Evolutionary conservation across 2,113 vertebrate species (phyloP).

Genomic region (Polyodon spathula): DNA sequence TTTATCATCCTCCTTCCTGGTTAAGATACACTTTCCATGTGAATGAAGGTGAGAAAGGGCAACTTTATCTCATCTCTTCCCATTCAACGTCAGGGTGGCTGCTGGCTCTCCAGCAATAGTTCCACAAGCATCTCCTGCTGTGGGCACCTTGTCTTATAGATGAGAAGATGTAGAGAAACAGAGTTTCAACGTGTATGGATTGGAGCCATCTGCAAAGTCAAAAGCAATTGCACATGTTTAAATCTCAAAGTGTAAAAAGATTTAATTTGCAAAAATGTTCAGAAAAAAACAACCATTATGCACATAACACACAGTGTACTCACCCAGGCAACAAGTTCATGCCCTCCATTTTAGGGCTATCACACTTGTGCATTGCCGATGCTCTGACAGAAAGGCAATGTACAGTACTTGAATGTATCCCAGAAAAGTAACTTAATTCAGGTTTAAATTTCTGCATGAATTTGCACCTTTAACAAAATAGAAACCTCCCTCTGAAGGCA

Average conservation of each 20-base stretch:
- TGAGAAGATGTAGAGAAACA: slow-evolving; percentile 97
- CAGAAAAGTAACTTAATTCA: too few species aligned
- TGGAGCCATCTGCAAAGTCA: slow-evolving; percentile 81
- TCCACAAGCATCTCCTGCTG: not conserved
- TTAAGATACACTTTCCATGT: not conserved
- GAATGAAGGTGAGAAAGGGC: slow-evolving; percentile 10
- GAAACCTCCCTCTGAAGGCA: too few species aligned
- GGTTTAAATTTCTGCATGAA: too few species aligned
- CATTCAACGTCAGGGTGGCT: not conserved
- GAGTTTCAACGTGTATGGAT: slow-evolving; percentile 93
- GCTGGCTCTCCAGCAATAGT: not conserved
- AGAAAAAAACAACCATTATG: too few species aligned
- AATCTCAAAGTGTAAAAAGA: not conserved
- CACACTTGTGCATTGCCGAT: too few species aligned
- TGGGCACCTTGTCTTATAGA: slow-evolving; percentile 35
- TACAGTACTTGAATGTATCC: too few species aligned
- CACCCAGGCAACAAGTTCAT: too few species aligned
- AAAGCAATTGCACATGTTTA: slow-evolving; percentile 16
- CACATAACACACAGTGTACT: too few species aligned
- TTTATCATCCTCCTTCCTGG: not conserved
- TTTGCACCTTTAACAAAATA: too few species aligned
- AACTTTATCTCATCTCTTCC: not conserved
- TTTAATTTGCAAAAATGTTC: not conserved
- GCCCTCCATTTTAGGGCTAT: too few species aligned
- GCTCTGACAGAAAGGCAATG: too few species aligned